Conservation (phyloP, 2,888 invertebrate genomes). For the Melieria crassipennis region DNA sequence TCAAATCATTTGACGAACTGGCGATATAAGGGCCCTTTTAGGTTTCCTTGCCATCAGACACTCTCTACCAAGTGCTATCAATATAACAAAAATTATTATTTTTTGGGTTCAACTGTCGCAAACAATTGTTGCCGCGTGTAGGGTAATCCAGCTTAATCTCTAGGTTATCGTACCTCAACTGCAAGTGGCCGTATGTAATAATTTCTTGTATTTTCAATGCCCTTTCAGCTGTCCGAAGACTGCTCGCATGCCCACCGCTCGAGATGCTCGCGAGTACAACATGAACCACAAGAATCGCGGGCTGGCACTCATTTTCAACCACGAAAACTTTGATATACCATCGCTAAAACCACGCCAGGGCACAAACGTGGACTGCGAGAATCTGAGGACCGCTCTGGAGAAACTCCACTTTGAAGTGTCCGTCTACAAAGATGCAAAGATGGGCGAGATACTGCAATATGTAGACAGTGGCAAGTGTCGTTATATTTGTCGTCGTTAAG, state of each 20-base stretch:
- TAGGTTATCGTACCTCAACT: no score
- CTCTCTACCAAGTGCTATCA: no score
- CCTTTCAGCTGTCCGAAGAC: constrained; percentile 40
- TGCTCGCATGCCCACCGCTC: constrained; percentile 73
- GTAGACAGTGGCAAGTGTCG: constrained; percentile 67
- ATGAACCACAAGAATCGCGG: constrained; percentile 88
- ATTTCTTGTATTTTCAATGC: no score
- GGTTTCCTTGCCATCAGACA: no score
- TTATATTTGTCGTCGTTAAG: background rate
- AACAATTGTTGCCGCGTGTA: no score
- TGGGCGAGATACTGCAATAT: constrained; percentile 74
- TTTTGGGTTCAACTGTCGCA: no score
- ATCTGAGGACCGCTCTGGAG: constrained; percentile 73
- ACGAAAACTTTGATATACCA: constrained; percentile 81
- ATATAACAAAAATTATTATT: no score
- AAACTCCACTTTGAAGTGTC: constrained; percentile 78
- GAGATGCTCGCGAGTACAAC: constrained; percentile 81
- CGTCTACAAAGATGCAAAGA: constrained; percentile 76
- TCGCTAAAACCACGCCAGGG: constrained; percentile 80
- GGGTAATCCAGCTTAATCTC: no score
- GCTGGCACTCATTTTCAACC: constrained; percentile 88
- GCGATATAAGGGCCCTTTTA: no score
- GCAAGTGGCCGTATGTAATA: no score
- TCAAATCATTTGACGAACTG: no score
- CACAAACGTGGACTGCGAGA: constrained; percentile 86